Evolutionary conservation across 1,140 invertebrate genomes (phyloP).

Genomic region (Trachymyrmex cornetzi): DNA sequence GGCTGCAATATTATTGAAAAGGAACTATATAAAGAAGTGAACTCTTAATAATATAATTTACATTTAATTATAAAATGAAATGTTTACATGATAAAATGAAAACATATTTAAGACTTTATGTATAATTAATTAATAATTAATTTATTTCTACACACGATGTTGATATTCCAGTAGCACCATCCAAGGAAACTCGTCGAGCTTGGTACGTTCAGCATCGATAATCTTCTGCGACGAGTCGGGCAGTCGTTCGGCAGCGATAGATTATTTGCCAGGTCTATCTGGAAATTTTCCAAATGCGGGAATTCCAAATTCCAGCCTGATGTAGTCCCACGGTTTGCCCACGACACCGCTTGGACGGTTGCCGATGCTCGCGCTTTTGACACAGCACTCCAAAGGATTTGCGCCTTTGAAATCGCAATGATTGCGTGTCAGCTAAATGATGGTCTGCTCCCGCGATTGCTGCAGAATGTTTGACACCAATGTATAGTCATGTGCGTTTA

Average conservation of each 20-base stretch:
- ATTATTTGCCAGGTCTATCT: conserved; percentile 40
- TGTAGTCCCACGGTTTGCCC: background rate
- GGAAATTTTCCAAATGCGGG: background rate
- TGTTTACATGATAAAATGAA: too few relatives aligned
- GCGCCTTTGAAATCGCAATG: conserved; percentile 83
- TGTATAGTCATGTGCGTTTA: conserved; percentile 81
- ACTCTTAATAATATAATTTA: background rate
- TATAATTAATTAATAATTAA: background rate
- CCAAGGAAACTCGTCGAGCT: conserved; percentile 91
- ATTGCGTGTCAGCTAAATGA: conserved; percentile 80
- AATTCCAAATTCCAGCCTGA: background rate
- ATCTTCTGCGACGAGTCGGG: conserved; percentile 87
- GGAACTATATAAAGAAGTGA: background rate
- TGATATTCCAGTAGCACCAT: conserved; percentile 90
- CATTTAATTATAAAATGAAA: too few relatives aligned
- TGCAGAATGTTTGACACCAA: conserved; percentile 71
- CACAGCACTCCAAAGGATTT: conserved; percentile 83
- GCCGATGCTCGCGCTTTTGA: background rate
- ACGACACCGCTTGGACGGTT: background rate
- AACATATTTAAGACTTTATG: too few relatives aligned
- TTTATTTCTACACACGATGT: conserved; percentile 78
- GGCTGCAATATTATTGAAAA: conserved; percentile 67
- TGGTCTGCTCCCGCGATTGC: conserved; percentile 56
- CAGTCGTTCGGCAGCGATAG: conserved; percentile 78
- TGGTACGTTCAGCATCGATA: conserved; percentile 88